Evolutionary conservation across 2,113 vertebrate species (phyloP).

Genomic region (Taxidea taxus): DNA sequence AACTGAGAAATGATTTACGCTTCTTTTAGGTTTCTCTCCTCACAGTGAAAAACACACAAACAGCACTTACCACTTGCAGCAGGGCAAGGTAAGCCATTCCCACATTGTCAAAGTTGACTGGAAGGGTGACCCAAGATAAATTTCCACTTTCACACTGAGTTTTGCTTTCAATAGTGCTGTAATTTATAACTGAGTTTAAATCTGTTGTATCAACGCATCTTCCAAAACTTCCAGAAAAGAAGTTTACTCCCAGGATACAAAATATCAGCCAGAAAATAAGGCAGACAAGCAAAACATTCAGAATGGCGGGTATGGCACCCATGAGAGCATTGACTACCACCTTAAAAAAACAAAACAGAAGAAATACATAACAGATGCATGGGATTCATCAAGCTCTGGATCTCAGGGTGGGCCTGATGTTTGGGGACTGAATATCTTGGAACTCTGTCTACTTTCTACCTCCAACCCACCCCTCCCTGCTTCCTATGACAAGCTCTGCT

Average conservation of each 20-base stretch:
- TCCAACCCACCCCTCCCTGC: too few species aligned
- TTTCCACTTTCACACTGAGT: accelerated
- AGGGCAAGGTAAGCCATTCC: constrained; percentile 84
- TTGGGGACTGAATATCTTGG: background rate
- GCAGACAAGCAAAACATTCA: constrained; percentile 85
- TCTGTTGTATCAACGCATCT: constrained; percentile 50
- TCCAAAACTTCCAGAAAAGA: constrained; percentile 78
- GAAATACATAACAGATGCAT: background rate
- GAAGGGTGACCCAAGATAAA: constrained; percentile 48
- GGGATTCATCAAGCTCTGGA: too few species aligned
- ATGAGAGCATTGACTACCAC: constrained; percentile 84
- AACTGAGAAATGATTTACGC: background rate
- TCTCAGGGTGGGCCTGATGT: background rate
- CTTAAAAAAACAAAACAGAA: constrained; percentile 67
- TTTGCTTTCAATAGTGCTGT: accelerated
- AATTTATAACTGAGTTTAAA: accelerated
- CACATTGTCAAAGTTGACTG: constrained; percentile 84
- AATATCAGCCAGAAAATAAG: constrained; percentile 88
- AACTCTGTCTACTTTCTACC: background rate
- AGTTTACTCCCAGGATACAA: constrained; percentile 82
- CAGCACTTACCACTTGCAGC: constrained; percentile 83
- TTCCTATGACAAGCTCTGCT: background rate
- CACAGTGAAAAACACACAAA: background rate
- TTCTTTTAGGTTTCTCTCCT: background rate
- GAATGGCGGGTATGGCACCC: constrained; percentile 84